Percentiles rank a stretch among this genome's conserved stretches.
Conservation (phyloP, 2,113 vertebrate genomes). For the Tapirus terrestris region DNA sequence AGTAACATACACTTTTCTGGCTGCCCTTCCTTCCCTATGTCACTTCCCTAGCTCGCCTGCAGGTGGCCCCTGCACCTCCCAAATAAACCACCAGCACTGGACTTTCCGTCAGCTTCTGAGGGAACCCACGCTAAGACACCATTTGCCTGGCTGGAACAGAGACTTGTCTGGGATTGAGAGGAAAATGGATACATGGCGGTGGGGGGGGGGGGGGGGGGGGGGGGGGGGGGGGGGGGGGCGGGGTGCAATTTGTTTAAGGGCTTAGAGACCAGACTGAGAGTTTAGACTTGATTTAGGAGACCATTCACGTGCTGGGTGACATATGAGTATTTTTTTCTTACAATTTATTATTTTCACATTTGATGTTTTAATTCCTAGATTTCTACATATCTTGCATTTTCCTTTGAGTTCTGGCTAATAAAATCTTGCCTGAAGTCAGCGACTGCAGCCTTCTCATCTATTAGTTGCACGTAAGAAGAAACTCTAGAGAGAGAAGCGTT, state of each 20-base stretch:
- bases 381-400: conserved; percentile 35
- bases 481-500: conserved; percentile 28
- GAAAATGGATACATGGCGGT: background rate
- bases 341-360: conserved; percentile 49
- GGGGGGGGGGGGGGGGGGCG: fast-evolving
- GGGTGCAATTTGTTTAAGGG: background rate
- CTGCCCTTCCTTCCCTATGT: background rate
- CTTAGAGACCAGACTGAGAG: background rate
- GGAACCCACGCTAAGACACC: background rate
- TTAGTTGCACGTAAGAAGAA: conserved; percentile 7
- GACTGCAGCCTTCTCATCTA: background rate
- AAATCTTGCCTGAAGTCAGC: conserved; percentile 45
- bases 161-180: background rate
- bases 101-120: background rate
- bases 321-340: conserved; percentile 46
- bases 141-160: background rate
- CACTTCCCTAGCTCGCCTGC: background rate
- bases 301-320: background rate
- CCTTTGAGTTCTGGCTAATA: conserved; percentile 30
- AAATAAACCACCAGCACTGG: background rate
- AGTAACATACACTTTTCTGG: background rate
- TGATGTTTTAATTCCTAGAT: conserved; percentile 28
- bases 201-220: fast-evolving
- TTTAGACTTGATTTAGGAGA: conserved; percentile 34
- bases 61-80: conserved; percentile 11